Conservation (phyloP, 1,140 invertebrate species). For the Temnothorax curvispinosus region DNA sequence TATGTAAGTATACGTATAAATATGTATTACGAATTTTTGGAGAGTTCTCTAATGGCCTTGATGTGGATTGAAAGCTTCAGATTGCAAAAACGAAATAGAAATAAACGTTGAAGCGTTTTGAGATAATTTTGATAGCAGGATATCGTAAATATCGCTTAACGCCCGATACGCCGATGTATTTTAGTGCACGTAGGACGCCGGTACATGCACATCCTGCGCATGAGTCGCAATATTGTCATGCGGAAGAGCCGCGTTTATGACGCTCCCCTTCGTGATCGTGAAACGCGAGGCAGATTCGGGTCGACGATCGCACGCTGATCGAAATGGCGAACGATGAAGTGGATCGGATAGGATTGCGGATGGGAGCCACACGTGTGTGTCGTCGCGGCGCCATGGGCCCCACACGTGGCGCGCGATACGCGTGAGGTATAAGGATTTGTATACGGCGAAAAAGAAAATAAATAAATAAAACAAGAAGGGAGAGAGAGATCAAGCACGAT, state of each 20-base stretch:
- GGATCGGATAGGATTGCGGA: constrained; percentile 42
- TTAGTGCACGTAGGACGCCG: neutral
- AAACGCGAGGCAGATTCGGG: constrained; percentile 39
- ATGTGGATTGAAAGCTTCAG: neutral
- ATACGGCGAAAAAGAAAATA: neutral
- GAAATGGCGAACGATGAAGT: constrained; percentile 12
- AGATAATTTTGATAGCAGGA: neutral
- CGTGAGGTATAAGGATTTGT: neutral
- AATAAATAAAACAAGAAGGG: neutral
- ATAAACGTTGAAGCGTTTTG: neutral
- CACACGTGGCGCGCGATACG: constrained; percentile 17
- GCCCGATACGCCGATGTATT: neutral
- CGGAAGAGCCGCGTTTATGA: constrained; percentile 25
- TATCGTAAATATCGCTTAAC: neutral
- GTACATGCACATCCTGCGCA: neutral
- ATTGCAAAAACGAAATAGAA: neutral
- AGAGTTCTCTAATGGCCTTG: neutral
- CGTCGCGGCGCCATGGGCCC: neutral
- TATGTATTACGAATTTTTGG: neutral
- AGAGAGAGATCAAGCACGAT: constrained; percentile 50
- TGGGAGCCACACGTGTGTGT: constrained; percentile 13
- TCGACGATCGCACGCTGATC: constrained; percentile 44
- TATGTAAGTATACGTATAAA: neutral
- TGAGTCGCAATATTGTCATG: neutral
- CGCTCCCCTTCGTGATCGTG: constrained; percentile 34